Evolutionary conservation across 2,797 vertebrate species (phyloP), one percentile per base, ranked within the genome.

Genomic region (Scarus forsteni): DNA sequence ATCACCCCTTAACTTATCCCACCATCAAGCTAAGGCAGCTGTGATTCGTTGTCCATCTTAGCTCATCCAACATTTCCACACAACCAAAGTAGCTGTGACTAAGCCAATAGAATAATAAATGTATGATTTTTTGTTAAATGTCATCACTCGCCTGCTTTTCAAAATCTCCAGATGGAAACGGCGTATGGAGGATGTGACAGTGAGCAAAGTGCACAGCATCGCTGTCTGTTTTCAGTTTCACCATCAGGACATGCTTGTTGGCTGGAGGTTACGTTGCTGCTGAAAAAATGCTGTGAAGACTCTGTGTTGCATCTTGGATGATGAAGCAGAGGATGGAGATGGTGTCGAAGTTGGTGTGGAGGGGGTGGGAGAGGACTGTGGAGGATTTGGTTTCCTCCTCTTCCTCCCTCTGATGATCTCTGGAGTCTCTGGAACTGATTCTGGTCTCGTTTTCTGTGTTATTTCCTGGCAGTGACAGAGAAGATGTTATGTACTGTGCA

Each of bases 111-210:
- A 45, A 15, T 6, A 5, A 15, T 7, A 52, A 34, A 63, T 5
- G 15, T 61, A 52, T 55, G 56, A 54, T 34, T 57, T 34, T 57
- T 39, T 16, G 5, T 27, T 27, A 27, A 18, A 14, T 27, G 46
- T 12, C 10, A 8, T 55, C 50, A 11, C 5, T 51, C 52, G 39
- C 49, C 66, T 65, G 59, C 72, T 67, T n/a, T 38, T 70, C 63
- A 84, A 60, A 77, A 50, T 42, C 61, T 75, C 69, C 75, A 83
- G 70, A 78, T 73, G 73, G 61, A 71, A 75, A 75, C 34, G 56
- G 12, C 77, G 8, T 80, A 78, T 82, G 76, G 27, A 69, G 61
- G 71, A 84, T 64, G 65, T 64, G 70, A 75, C 75, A 46, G 10
- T 6, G 73, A 69, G 52, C 73, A 75, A 79, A 83, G 81, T 66